Base-by-base conservation (phyloP, 2,113 vertebrate genomes). In the Turdus rufiventris region DNA sequence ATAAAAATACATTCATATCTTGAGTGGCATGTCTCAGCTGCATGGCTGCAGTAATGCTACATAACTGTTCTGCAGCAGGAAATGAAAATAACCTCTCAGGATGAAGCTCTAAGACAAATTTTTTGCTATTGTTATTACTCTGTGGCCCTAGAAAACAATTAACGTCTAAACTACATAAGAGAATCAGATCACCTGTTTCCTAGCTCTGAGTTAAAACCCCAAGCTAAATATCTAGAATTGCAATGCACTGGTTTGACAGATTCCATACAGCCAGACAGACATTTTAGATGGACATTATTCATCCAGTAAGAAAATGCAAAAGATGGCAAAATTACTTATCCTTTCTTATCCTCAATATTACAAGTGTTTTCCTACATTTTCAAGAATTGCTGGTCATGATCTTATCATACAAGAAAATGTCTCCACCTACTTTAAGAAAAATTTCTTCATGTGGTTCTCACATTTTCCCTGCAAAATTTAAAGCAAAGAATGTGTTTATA, bases 101-200 rank as follows among this genome's bases (percentile, higher is more conserved):
- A 14, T 85, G 62, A 83, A 91, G 54, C 14, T 88, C 15, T 5
- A 23, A 47, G 28, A 40, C 43, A 54, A 40, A 40, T 70, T 91
- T n/a, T 74, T 47, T 45, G 43, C 10, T 45, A 18, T 83, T 79
- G 14, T 31, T 81, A 31, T 65, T 71, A 62, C 19, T 50, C 8
- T 74, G 20, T 78, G 61, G 63, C 51, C 57, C 34, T 75, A 74
- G 43, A 85, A 95, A 88, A 20, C 14, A 18, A 38, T 91, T 91
- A 58, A 78, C 16, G 9, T 38, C 8, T 81, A 74, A 47, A 84
- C 48, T 57, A 7, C 36, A 85, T 40, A 70, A 43, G 47, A 47
- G 14, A 4, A 60, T 80, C 84, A 62, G 25, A 36, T 81, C 25
- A 81, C 66, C 51, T 66, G 3, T 91, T 91, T 85, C 38, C 51